These are phyloP conservation scores for Temnothorax curvispinosus DNA, from an alignment of 1,140 invertebrate species.

Conservation along the genomic window DNA sequence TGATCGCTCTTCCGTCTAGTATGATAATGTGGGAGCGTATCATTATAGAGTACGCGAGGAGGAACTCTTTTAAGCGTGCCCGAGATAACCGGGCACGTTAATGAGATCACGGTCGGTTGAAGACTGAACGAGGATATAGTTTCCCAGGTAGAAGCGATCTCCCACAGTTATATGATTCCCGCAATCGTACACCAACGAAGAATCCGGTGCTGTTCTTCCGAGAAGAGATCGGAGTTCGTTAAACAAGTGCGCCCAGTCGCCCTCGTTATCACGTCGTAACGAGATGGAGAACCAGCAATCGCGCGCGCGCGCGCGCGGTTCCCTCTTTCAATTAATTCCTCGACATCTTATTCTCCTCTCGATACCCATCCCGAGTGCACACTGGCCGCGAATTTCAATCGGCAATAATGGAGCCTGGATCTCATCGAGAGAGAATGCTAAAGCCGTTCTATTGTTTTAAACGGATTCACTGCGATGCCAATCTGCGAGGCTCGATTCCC, in stretches of 20 bases:
- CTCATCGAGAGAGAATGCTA: neutral
- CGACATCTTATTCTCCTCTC: constrained; percentile 14
- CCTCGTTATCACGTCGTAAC: constrained; percentile 52
- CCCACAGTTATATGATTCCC: neutral
- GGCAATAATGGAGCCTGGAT: neutral
- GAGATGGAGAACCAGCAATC: constrained; percentile 49
- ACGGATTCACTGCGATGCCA: neutral
- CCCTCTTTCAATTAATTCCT: constrained; percentile 68
- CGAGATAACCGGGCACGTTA: constrained; percentile 60
- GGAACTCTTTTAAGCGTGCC: constrained; percentile 65
- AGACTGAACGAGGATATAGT: constrained; percentile 40
- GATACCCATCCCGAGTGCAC: neutral
- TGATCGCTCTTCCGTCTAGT: constrained; percentile 47
- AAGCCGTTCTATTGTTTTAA: constrained; percentile 39
- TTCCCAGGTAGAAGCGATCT: constrained; percentile 36
- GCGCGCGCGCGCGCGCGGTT: neutral
- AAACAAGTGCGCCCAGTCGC: constrained; percentile 73
- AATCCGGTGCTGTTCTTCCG: constrained; percentile 10
- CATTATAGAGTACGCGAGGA: constrained; percentile 58
- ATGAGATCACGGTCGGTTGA: constrained; percentile 69
- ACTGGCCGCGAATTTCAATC: constrained; percentile 36
- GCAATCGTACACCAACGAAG: constrained; percentile 43
- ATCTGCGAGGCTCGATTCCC: neutral
- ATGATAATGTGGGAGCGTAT: constrained; percentile 50
- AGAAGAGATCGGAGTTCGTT: constrained; percentile 67